Evolutionary conservation across 2,797 vertebrate species (phyloP), one percentile per base, ranked within the genome.

Genomic region (Chaetophractus vellerosus): DNA sequence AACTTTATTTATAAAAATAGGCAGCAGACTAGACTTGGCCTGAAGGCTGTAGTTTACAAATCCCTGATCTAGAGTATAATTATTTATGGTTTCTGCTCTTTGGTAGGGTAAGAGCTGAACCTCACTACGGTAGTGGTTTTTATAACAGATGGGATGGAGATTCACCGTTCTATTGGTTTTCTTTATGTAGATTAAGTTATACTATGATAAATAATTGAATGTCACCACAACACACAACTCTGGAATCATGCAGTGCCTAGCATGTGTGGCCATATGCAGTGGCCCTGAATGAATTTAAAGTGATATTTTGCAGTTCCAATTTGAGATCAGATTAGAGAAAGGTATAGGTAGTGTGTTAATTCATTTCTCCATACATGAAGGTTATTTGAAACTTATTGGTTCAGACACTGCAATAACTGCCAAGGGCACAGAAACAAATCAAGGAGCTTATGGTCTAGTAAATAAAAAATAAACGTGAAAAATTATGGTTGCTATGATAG

Each of bases 1-100:
- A 95, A 97, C 90, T 97, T 96, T 95, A 96, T 90, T 97, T 93
- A 92, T 26, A 86, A 91, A 85, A 94, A n/a, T 38, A 87, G 88
- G 76, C 84, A 78, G 84, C 21, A 93, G 83, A 64, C 71, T 93
- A 57, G 88, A 68, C 38, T 78, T 94, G 71, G 86, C 91, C 57
- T 64, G 84, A 68, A 11, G 41, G 11, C 48, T 16, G 1, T 36
- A 52, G 36, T 74, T 95, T 71, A 91, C 52, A n/a, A 83, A 19
- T 71, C 52, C 79, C 31, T 75, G 14, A 82, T 90, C 88, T 78
- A 82, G 63, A 93, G 72, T 57, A 48, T 88, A 82, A 90, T 95
- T 95, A 82, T 57, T 92, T n/a, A n/a, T n/a, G n/a, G 26, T 68
- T 95, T 96, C 72, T 90, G 57, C 28, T 85, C 14, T 79, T 93